Conservation (phyloP, 2,888 invertebrate genomes). For the Hydropsyche betteni region DNA sequence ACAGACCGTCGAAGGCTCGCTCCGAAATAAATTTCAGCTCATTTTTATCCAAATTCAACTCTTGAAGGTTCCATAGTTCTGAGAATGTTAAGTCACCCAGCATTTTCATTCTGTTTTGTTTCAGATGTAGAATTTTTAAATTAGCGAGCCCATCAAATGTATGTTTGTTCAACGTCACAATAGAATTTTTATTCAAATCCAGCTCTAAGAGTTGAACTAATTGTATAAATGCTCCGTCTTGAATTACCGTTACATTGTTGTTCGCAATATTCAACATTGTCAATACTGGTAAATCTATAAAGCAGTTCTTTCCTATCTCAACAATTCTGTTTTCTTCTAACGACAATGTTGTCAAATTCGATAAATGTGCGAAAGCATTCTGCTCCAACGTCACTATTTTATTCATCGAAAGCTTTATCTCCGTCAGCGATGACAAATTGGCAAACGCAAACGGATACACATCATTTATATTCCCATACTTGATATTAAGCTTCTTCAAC, state of each 20-base stretch:
- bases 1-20: conserved; percentile 79
- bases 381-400: conserved; percentile 74
- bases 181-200: conserved; percentile 81
- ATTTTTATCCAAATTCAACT: conserved; percentile 76
- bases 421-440: conserved; percentile 74
- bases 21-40: conserved; percentile 77
- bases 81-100: conserved; percentile 83
- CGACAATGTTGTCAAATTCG: conserved; percentile 73
- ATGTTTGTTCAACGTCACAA: conserved; percentile 77
- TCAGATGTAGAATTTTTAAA: conserved; percentile 77
- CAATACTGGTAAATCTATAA: conserved; percentile 76
- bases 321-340: conserved; percentile 80
- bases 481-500: conserved; percentile 73
- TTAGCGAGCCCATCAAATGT: conserved; percentile 81
- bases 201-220: conserved; percentile 79
- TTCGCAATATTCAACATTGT: conserved; percentile 82
- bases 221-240: conserved; percentile 83
- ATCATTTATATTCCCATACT: conserved; percentile 76
- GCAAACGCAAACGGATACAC: conserved; percentile 78
- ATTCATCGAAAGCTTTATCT: conserved; percentile 74
- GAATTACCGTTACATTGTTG: conserved; percentile 85
- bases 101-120: conserved; percentile 78
- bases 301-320: conserved; percentile 77
- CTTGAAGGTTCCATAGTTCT: conserved; percentile 78
- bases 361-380: conserved; percentile 78